Evolutionary conservation across 2,797 vertebrate genomes (phyloP), one percentile per base, ranked within the genome.

Genomic region (Pseudomugil tenellus): DNA sequence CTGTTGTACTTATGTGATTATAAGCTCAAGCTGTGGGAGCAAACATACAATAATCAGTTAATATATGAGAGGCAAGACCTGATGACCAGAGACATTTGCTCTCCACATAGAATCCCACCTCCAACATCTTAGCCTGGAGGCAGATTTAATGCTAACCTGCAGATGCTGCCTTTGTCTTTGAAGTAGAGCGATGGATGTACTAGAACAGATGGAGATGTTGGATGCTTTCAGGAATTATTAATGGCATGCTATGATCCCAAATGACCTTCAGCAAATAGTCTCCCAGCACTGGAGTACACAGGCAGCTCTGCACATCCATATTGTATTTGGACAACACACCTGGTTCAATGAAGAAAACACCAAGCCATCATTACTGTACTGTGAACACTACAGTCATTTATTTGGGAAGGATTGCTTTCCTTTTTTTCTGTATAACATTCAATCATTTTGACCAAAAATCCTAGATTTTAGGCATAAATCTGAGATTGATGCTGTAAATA

Each of bases 141-240:
- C 83, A 81, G 73, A 54, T 84, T 85, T 86, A 84, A 78, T 66
- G 74, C 83, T 81, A 90, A 92, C 87, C 86, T 89, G 85, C 87
- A 86, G 84, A 87, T 71, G 78, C 84, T 68, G 85, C 77, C 72
- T 91, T 93, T 89, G 91, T 92, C 91, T 91, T 90, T 91, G 90
- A 92, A 86, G 79, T 80, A 67, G 79, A 89, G 86, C 82, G 74
- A 88, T 79, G 87, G 88, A 87, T 86, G 81, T 83, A 62, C 81
- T 83, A 67, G 77, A 90, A 90, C 93, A 93, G 92, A 94, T 92
- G 89, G 91, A 91, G 89, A 92, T 88, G 80, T 88, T 90, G 86
- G 87, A 91, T 90, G 86, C 87, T 92, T 93, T 90, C 90, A 85
- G 87, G 86, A 92, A 92, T 94, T 93, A 94, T 94, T 93, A 94